Percentiles rank a stretch among this genome's conserved stretches.
Evolutionary conservation across 1,140 invertebrate species (phyloP).

Genomic region (Batillaria attramentaria): DNA sequence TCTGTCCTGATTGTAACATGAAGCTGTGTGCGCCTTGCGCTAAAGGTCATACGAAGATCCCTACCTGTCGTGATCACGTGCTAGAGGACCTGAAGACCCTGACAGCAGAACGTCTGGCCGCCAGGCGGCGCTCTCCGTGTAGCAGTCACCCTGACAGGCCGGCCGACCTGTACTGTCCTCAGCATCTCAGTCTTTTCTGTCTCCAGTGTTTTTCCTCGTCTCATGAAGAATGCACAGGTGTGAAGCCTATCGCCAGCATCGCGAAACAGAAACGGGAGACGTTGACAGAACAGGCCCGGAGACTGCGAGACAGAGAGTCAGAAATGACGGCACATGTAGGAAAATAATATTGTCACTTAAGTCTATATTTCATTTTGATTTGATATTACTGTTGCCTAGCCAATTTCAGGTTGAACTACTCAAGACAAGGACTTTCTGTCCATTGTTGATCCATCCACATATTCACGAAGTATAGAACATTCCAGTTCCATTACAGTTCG

Average conservation of each 20-base stretch:
- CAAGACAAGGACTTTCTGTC: too few species aligned
- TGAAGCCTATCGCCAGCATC: not conserved
- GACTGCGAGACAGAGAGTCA: not conserved
- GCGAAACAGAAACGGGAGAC: not conserved
- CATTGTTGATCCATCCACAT: not conserved
- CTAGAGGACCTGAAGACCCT: not conserved
- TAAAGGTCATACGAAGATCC: not conserved
- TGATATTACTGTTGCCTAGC: too few species aligned
- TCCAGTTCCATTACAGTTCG: not conserved
- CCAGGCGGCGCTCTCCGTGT: not conserved
- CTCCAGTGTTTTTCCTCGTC: not conserved
- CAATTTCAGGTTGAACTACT: not conserved
- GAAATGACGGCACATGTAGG: not conserved
- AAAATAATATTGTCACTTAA: not conserved
- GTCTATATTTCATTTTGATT: too few species aligned
- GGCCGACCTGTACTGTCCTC: slow-evolving; percentile 12
- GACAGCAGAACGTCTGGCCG: not conserved
- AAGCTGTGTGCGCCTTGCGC: not conserved
- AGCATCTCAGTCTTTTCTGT: not conserved
- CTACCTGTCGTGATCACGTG: not conserved
- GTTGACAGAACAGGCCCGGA: not conserved
- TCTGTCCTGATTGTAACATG: not conserved
- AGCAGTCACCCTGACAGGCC: not conserved
- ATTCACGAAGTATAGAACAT: not conserved
- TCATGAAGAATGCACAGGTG: not conserved